These are phyloP conservation scores for Gila robusta DNA, from an alignment of 2,797 vertebrate species.

Conservation along the genomic window DNA sequence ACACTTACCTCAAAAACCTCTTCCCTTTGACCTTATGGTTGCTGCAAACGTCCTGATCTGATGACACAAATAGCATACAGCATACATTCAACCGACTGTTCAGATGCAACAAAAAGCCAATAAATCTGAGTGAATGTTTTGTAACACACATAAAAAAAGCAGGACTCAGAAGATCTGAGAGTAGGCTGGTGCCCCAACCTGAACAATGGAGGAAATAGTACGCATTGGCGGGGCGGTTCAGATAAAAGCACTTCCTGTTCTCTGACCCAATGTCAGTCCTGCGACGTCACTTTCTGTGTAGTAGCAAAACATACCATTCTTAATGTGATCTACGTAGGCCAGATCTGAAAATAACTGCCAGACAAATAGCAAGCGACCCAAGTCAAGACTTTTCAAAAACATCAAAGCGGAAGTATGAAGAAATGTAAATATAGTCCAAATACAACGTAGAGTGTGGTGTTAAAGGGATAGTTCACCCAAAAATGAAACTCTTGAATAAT, in stretches of 20 bases:
- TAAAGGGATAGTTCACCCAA: background rate
- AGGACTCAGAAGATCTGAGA: constrained; percentile 63
- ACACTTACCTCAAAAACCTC: constrained; percentile 16
- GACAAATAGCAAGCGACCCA: constrained; percentile 47
- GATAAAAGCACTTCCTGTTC: constrained; percentile 81
- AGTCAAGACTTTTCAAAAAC: constrained; percentile 56
- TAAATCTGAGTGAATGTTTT: background rate
- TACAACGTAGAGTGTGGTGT: background rate
- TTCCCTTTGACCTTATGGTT: constrained; percentile 35
- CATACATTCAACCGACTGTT: background rate
- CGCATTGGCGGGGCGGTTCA: constrained; percentile 67
- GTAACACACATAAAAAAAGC: constrained; percentile 27
- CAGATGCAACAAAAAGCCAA: background rate
- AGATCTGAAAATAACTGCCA: constrained; percentile 65
- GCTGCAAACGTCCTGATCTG: background rate
- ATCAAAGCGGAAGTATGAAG: constrained; percentile 46
- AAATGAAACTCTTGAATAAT: background rate
- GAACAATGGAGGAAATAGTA: constrained; percentile 73
- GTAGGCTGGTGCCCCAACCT: constrained; percentile 59
- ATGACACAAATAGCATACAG: background rate
- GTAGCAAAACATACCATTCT: constrained; percentile 78
- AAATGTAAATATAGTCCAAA: constrained; percentile 21
- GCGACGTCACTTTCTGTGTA: constrained; percentile 65
- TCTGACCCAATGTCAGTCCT: constrained; percentile 72
- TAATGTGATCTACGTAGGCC: constrained; percentile 72